Percentiles rank a stretch among this genome's conserved stretches.
phyloP scores from a whole-genome alignment of 2,113 vertebrate genomes.

The Aptenodytes patagonicus region DNA sequence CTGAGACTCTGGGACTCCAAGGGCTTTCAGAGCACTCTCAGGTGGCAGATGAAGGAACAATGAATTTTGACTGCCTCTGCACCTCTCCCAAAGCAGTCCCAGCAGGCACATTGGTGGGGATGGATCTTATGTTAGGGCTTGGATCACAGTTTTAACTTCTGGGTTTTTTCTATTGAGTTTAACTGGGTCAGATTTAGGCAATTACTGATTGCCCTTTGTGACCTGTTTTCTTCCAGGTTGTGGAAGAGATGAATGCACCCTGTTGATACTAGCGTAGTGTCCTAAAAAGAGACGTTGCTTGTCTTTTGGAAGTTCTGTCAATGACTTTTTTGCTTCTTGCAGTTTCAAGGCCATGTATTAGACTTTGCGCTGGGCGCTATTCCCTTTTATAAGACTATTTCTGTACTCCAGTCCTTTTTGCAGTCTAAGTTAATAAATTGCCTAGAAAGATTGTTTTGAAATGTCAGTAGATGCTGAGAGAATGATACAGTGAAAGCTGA shows the following conservation, averaged over 20 bases:
- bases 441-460: not conserved
- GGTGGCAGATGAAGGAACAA: not conserved
- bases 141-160: not conserved
- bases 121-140: not conserved
- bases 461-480: not conserved
- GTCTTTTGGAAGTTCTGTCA: not conserved
- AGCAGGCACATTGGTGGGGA: fast-evolving
- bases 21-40: not conserved
- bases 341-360: not conserved
- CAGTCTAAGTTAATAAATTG: not conserved
- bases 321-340: not conserved
- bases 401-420: not conserved
- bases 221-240: not conserved
- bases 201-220: not conserved
- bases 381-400: not conserved
- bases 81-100: not conserved
- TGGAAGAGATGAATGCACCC: not conserved
- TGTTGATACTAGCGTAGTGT: not conserved
- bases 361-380: not conserved
- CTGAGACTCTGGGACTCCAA: not conserved
- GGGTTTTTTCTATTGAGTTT: not conserved
- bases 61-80: not conserved
- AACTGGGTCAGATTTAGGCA: not conserved
- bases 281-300: not conserved
- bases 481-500: not conserved